Evolutionary conservation across 2,113 vertebrate genomes (phyloP).

Genomic region (Oplegnathus fasciatus): DNA sequence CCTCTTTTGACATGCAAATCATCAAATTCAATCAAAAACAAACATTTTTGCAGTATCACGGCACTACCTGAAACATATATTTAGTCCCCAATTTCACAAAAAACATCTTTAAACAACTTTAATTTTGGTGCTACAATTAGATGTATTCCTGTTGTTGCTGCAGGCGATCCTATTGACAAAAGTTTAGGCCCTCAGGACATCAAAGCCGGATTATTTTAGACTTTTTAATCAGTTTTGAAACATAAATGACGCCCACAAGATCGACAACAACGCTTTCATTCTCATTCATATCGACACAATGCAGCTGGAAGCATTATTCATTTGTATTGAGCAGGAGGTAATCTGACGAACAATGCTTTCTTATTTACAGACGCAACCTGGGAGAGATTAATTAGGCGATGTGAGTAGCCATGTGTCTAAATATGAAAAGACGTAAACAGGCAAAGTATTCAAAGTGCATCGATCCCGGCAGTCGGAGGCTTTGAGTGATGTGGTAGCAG

Average conservation of each 20-base stretch:
- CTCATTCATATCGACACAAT: slow-evolving; percentile 28
- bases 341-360: slow-evolving; percentile 39
- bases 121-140: not conserved
- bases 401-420: slow-evolving; percentile 36
- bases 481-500: slow-evolving; percentile 56
- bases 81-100: not conserved
- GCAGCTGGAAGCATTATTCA: slow-evolving; percentile 20
- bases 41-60: not conserved
- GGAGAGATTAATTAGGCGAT: slow-evolving; percentile 64
- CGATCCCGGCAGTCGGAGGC: slow-evolving; percentile 53
- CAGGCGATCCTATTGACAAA: not conserved
- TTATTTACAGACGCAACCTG: slow-evolving; percentile 49
- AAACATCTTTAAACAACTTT: not conserved
- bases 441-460: slow-evolving; percentile 64
- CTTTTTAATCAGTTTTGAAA: slow-evolving; percentile 11
- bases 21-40: not conserved
- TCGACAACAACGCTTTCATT: slow-evolving; percentile 2
- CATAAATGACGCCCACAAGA: not conserved
- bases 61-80: not conserved
- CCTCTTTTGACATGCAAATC: not conserved
- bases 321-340: slow-evolving; percentile 30
- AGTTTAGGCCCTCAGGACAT: not conserved
- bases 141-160: not conserved
- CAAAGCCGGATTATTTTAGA: slow-evolving; percentile 13
- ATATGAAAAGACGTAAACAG: slow-evolving; percentile 51